These are phyloP conservation scores for Chrysocyon brachyurus DNA, from an alignment of 2,797 vertebrate species.

Conservation along the genomic window DNA sequence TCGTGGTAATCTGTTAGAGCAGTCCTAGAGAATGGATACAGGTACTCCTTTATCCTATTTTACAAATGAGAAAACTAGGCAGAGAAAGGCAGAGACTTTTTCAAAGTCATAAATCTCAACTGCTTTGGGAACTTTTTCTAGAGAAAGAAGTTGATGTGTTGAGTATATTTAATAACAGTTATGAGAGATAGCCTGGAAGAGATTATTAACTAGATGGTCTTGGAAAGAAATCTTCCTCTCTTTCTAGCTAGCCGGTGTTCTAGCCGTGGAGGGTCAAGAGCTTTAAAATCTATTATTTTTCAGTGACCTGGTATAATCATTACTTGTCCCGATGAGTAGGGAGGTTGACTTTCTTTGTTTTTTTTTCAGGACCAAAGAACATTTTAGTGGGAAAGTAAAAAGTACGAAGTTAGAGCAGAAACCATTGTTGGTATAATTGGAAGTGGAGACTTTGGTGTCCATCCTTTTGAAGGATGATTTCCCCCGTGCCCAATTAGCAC, in stretches of 20 bases:
- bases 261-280: background rate
- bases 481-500: background rate
- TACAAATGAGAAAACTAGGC: background rate
- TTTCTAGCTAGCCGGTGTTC: background rate
- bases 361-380: background rate
- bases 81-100: background rate
- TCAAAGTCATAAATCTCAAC: background rate
- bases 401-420: background rate
- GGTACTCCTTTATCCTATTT: background rate
- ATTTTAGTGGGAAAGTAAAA: background rate
- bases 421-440: background rate
- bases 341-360: background rate
- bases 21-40: background rate
- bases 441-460: background rate
- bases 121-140: slow-evolving; percentile 10
- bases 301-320: background rate
- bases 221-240: slow-evolving; percentile 20
- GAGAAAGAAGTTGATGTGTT: background rate
- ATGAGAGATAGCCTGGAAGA: background rate
- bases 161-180: background rate
- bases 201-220: slow-evolving; percentile 53
- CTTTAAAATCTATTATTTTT: background rate
- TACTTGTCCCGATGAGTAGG: background rate
- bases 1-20: background rate
- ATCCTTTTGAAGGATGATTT: background rate